Percentiles rank a stretch among this genome's conserved stretches.
Conservation (phyloP, 2,797 vertebrate species). For the Trachops cirrhosus region DNA sequence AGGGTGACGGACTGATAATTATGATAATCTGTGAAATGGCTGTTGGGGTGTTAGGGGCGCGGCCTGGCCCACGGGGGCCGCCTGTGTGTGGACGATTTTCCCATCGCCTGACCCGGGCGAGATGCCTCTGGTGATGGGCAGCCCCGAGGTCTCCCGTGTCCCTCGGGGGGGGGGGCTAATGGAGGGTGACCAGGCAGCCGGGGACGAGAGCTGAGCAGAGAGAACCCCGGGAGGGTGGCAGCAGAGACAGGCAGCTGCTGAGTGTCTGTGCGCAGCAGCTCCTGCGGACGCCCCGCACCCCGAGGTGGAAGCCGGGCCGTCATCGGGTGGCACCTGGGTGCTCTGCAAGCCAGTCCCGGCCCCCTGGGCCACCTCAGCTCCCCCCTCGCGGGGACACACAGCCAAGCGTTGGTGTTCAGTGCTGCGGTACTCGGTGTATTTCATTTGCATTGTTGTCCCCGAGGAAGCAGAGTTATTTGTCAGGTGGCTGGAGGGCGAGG, state of each 20-base stretch:
- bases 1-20: slow-evolving; percentile 97
- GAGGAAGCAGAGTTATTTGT: background rate
- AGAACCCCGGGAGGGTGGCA: slow-evolving; percentile 74
- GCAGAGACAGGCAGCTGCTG: slow-evolving; percentile 46
- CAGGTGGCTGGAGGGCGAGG: background rate
- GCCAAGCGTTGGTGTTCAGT: fast-evolving
- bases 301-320: slow-evolving; percentile 61
- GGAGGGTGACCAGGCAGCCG: slow-evolving; percentile 85
- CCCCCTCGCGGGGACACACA: fast-evolving
- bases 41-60: slow-evolving; percentile 92
- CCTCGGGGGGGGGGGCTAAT: slow-evolving; percentile 70
- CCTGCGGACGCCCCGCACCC: slow-evolving; percentile 73
- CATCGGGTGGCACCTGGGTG: background rate
- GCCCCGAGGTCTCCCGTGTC: slow-evolving; percentile 69
- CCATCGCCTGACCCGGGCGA: slow-evolving; percentile 82
- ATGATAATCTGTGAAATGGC: slow-evolving; percentile 98
- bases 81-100: slow-evolving; percentile 75
- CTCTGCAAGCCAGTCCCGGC: background rate
- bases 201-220: slow-evolving; percentile 81
- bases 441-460: background rate
- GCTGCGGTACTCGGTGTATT: fast-evolving
- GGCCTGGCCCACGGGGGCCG: slow-evolving; percentile 81
- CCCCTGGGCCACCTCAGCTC: fast-evolving
- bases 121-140: slow-evolving; percentile 86
- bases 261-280: slow-evolving; percentile 79